Base-by-base conservation (phyloP, 2,888 invertebrate species). In the Tenodera sinensis region DNA sequence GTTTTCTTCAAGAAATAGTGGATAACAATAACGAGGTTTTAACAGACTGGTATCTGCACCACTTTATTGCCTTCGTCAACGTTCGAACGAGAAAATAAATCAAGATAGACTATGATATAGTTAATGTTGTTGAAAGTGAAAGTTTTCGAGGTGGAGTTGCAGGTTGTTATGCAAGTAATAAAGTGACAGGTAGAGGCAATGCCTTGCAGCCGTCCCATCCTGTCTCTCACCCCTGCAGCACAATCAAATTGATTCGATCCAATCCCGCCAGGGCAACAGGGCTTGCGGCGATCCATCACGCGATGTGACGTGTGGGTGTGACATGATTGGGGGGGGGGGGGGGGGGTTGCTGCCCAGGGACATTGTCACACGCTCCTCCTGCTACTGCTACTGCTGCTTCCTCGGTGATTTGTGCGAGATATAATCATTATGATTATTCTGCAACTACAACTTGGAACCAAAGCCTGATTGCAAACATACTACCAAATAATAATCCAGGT, bases 221-320 rank as follows among this genome's bases (percentile, higher is more conserved):
- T 42, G 42, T 71, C 54, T 71, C 54, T 71, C 54, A 71, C 54
- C 54, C 54, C 25, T 71, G 54, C 25, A 15, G 54, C 54, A 71
- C 54, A 71, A 71, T 71, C 54, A 71, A 71, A 71, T 71, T 71
- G 54, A 71, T 71, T 71, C 54, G 54, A 71, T 71, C 54, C 54
- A 71, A 71, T 71, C 54, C 54, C 54, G 54, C 54, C 54, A 71
- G 54, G 54, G 54, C 54, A 71, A 71, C 54, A 71, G 54, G 54
- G 54, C 54, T 71, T 71, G 54, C 54, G 54, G 54, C 83, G 82
- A 87, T 87, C 87, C 87, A 87, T 87, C 87, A 87, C 87, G 30
- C 87, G 54, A 83, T 27, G 87, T 87, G 87, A 87, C 87, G 83
- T 87, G 87, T 71, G 54, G 54, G 54, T 71, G 54, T 71, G 54